phyloP scores from a whole-genome alignment of 2,113 vertebrate species.

The Taurulus bubalis region DNA sequence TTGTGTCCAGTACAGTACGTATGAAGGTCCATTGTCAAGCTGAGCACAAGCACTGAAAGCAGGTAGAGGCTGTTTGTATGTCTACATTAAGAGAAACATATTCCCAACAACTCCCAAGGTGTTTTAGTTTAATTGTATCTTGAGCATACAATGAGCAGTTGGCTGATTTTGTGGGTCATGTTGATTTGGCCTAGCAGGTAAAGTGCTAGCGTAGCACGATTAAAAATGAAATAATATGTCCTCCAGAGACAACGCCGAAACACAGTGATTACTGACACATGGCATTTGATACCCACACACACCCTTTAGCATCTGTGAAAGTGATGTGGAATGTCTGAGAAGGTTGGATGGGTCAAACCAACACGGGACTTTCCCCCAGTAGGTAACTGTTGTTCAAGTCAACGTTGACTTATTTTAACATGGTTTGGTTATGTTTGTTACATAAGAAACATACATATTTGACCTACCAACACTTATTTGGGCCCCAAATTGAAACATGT shows the following conservation, averaged over 20 bases:
- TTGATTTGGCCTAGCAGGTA: neutral
- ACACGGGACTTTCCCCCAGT: neutral
- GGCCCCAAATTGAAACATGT: neutral
- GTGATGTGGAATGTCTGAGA: neutral
- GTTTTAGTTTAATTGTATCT: neutral
- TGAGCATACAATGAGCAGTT: neutral
- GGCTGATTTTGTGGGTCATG: neutral
- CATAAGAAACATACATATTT: neutral
- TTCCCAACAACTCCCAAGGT: neutral
- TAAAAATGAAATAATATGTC: neutral
- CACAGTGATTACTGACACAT: neutral
- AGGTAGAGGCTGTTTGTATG: neutral
- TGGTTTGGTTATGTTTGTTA: neutral
- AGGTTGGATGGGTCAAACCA: neutral
- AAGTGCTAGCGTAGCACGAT: neutral
- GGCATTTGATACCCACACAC: neutral
- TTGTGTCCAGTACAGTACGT: neutral
- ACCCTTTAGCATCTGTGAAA: neutral
- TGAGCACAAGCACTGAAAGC: neutral
- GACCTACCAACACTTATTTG: neutral
- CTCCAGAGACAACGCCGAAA: neutral
- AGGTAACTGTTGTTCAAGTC: neutral
- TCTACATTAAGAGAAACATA: neutral
- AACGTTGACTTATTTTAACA: neutral
- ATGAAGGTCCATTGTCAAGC: neutral